Evolutionary conservation across 2,113 vertebrate genomes (phyloP), one percentile per base, ranked within the genome.

Genomic region (Lycocorax pyrrhopterus): DNA sequence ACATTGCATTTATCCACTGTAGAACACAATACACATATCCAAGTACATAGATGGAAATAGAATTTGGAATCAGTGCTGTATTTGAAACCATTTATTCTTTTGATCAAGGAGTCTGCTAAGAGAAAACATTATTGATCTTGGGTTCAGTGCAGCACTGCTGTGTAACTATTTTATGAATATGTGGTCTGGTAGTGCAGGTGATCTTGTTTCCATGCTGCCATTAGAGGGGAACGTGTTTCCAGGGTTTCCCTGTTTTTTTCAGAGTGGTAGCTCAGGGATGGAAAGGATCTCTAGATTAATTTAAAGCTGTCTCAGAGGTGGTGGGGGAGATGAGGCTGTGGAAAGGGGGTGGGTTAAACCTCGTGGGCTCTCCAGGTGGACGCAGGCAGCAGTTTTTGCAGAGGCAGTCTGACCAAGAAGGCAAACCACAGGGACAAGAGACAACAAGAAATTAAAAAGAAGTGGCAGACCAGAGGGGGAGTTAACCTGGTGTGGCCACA

Each of bases 401-500:
- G 71, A 58, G 23, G 12, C 29, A 77, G 23, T 23, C 39, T 39
- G 35, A 71, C 26, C 29, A 67, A 43, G 30, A 19, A 56, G 33
- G 26, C 33, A 72, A 96, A 49, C 12, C 35, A 35, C 19, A 12
- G 8, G 16, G 21, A 81, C 11, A 66, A 80, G 32, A 58, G 14
- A 62, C 1, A 3, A 16, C 2, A 58, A 62, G 22, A 58, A 59
- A 59, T 32, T 8, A 43, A 8, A 10, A 30, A 68, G 12, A 47
- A 44, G 44, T 43, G 75, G 19, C 6, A 68, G 78, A 68, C 9
- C 35, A 35, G 18, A 82, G 4, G 11, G 14, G 0, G 1, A 88
- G 8, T 0, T 0, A 90, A 51, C 21, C 30, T 87, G 52, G 47
- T 3, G 0, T 10, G 16, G 15, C 1, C 21, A 49, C n/a, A 44